phyloP scores from a whole-genome alignment of 2,888 invertebrate species.

The Eupithecia tripunctaria region DNA sequence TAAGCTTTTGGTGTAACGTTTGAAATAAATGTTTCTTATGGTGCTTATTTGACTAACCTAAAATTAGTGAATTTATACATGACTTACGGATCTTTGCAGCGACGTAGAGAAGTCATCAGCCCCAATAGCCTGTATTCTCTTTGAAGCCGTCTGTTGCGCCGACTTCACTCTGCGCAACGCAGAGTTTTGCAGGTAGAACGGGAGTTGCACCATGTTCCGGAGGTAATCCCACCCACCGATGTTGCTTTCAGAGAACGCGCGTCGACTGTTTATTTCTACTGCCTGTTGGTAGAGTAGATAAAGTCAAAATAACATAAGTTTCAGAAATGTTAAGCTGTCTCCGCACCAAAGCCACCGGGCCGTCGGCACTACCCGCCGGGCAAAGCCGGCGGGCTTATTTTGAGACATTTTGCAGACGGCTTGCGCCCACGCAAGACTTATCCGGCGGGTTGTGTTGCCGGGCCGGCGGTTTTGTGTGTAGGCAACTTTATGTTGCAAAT shows the following conservation, averaged over 20 bases:
- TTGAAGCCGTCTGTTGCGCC: constrained; percentile 91
- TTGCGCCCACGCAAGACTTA: too few species aligned
- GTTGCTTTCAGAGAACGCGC: constrained; percentile 94
- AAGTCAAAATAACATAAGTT: not conserved
- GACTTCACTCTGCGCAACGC: constrained; percentile 94
- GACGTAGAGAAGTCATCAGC: constrained; percentile 84
- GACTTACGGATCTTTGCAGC: constrained; percentile 78
- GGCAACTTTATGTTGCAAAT: too few species aligned
- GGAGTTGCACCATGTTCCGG: constrained; percentile 97
- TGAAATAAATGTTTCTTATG: not conserved
- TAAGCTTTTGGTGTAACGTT: too few species aligned
- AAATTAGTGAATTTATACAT: not conserved
- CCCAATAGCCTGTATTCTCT: constrained; percentile 74
- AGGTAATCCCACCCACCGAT: constrained; percentile 98
- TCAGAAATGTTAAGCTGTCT: not conserved
- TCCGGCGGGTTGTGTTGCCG: too few species aligned
- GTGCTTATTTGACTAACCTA: too few species aligned
- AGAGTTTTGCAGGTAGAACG: constrained; percentile 98
- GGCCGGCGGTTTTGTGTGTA: too few species aligned
- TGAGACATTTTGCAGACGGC: too few species aligned
- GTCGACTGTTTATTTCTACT: constrained; percentile 94
- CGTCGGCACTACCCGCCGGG: too few species aligned
- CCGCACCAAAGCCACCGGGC: too few species aligned
- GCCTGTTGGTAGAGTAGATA: constrained; percentile 81
- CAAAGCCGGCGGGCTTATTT: too few species aligned